These are phyloP conservation scores for Oreochromis tanganicae DNA, from an alignment of 2,113 vertebrate species.

Conservation along the genomic window DNA sequence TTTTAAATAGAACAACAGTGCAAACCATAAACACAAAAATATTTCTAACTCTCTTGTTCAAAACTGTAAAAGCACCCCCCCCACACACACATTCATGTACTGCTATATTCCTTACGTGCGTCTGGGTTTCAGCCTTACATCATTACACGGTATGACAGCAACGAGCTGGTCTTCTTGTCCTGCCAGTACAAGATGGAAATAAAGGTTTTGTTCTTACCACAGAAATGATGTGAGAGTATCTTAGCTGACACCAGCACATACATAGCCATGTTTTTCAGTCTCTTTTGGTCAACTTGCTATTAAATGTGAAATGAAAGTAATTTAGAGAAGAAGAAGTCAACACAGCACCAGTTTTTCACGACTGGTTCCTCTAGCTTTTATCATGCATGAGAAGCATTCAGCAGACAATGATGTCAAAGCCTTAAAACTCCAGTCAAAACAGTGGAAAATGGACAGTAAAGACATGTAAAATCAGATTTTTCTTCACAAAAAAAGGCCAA, in stretches of 20 bases:
- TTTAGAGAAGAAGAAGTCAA: neutral
- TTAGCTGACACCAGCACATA: neutral
- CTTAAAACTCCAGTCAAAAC: neutral
- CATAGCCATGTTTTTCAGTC: neutral
- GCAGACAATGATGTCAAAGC: neutral
- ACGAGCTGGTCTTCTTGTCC: conserved; percentile 91
- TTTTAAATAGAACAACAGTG: neutral
- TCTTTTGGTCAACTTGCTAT: neutral
- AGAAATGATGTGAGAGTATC: neutral
- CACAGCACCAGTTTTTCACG: accelerated
- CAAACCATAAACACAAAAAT: neutral
- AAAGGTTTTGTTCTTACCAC: neutral
- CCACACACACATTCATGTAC: too few relatives aligned
- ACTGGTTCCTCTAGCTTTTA: neutral
- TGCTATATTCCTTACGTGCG: conserved; percentile 82
- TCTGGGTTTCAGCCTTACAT: conserved; percentile 88
- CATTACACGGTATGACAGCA: conserved; percentile 93
- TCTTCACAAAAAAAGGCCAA: neutral
- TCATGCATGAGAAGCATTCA: neutral
- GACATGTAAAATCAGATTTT: neutral
- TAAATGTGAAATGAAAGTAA: neutral
- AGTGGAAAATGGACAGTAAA: neutral
- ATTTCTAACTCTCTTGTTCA: neutral
- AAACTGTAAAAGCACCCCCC: neutral
- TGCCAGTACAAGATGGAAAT: conserved; percentile 27